Evolutionary conservation across 2,113 vertebrate species (phyloP).

Genomic region (Scortum barcoo): DNA sequence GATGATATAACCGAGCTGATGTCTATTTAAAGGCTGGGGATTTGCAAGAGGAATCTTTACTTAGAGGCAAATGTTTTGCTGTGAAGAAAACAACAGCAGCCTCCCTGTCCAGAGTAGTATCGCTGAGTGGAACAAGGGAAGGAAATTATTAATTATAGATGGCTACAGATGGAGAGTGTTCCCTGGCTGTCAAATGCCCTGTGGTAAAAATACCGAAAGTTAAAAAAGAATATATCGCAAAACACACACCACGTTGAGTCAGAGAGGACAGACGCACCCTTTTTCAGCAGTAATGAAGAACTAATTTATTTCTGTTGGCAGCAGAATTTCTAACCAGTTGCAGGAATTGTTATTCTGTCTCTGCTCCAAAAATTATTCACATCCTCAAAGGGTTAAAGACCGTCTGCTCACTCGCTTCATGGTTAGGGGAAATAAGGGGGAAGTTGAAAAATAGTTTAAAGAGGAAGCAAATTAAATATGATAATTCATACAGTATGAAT

Average conservation of each 20-base stretch:
- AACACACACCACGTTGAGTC: background rate
- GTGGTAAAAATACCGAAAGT: slow-evolving; percentile 52
- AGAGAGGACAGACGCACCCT: slow-evolving; percentile 23
- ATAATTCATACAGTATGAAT: slow-evolving; percentile 69
- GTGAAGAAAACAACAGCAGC: slow-evolving; percentile 2
- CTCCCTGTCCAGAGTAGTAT: slow-evolving; percentile 5
- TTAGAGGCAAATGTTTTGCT: slow-evolving; percentile 18
- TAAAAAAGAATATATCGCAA: slow-evolving; percentile 33
- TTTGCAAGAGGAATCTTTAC: slow-evolving; percentile 27
- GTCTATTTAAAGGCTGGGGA: slow-evolving; percentile 23
- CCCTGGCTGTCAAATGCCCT: slow-evolving; percentile 45
- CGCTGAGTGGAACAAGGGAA: slow-evolving; percentile 46
- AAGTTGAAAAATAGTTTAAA: slow-evolving; percentile 59
- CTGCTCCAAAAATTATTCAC: slow-evolving; percentile 64
- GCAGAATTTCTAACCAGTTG: slow-evolving; percentile 36
- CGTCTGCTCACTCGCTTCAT: slow-evolving; percentile 20
- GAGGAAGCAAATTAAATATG: slow-evolving; percentile 57
- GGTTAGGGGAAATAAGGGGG: slow-evolving; percentile 39
- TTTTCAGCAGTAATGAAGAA: slow-evolving; percentile 44
- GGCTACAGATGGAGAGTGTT: slow-evolving; percentile 66
- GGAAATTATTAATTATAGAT: slow-evolving; percentile 75
- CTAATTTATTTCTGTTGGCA: slow-evolving; percentile 57
- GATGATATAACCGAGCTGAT: slow-evolving; percentile 32
- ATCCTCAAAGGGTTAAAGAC: slow-evolving; percentile 67
- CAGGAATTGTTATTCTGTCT: slow-evolving; percentile 56